phyloP scores from a whole-genome alignment of 2,888 invertebrate genomes.

The Ametastegia equiseti region DNA sequence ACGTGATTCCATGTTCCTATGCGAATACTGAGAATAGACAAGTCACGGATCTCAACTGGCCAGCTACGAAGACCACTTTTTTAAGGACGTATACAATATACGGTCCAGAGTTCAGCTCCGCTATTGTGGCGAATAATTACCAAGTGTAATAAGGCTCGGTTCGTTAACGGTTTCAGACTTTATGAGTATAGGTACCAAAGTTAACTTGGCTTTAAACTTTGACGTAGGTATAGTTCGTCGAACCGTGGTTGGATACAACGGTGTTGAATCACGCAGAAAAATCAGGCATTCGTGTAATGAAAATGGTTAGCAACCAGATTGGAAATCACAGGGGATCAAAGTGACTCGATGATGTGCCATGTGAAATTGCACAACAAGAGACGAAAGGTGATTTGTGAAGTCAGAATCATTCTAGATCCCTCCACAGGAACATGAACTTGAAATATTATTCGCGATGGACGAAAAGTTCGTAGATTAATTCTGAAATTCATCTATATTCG shows the following conservation, averaged over 20 bases:
- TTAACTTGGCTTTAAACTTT: neutral
- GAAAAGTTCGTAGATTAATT: neutral
- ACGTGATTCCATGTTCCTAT: neutral
- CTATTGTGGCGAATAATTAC: constrained; percentile 25
- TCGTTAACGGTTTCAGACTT: constrained; percentile 5
- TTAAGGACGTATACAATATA: neutral
- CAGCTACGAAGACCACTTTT: neutral
- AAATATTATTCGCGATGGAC: too few species aligned
- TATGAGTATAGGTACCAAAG: neutral
- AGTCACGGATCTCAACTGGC: constrained; percentile 14
- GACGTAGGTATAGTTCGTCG: neutral
- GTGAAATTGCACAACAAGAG: neutral
- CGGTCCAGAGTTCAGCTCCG: constrained; percentile 29
- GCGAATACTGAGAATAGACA: neutral
- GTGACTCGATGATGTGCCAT: neutral
- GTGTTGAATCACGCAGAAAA: too few species aligned
- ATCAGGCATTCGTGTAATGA: too few species aligned
- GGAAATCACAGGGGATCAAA: neutral
- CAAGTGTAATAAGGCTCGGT: constrained; percentile 16
- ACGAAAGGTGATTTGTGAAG: too few species aligned
- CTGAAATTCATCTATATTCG: neutral
- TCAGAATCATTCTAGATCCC: too few species aligned
- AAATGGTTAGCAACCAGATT: too few species aligned
- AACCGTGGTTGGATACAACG: neutral
- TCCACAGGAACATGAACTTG: too few species aligned